These are phyloP conservation scores for Sepiola atlantica DNA, from an alignment of 2,888 invertebrate species.

Conservation along the genomic window DNA sequence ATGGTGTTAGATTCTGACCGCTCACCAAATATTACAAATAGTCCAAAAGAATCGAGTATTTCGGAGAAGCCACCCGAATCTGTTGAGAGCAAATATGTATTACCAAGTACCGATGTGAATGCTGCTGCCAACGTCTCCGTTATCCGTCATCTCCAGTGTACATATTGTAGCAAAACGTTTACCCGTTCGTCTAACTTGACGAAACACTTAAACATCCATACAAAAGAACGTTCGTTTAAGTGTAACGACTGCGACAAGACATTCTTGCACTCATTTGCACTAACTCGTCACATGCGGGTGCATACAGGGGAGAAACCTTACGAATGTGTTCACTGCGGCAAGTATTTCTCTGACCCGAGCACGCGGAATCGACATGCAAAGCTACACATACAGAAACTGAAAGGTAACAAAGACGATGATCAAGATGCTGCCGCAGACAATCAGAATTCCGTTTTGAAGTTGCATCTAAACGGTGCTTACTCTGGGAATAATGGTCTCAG, in stretches of 20 bases:
- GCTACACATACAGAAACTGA: not conserved
- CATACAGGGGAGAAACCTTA: slow-evolving; percentile 35
- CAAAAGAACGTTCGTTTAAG: slow-evolving; percentile 24
- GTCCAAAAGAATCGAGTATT: not conserved
- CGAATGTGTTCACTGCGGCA: not conserved
- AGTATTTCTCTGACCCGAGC: not conserved
- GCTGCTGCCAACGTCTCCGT: not conserved
- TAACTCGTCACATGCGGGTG: not conserved
- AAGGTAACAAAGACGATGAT: not conserved
- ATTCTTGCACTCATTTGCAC: slow-evolving; percentile 24
- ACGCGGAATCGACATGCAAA: slow-evolving; percentile 39
- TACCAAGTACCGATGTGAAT: not conserved
- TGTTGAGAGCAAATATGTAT: not conserved
- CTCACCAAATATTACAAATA: not conserved
- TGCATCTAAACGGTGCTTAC: not conserved
- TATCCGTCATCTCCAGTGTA: not conserved
- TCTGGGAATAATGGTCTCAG: not conserved
- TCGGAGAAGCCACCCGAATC: not conserved
- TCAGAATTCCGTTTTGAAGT: not conserved
- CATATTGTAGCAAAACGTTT: not conserved
- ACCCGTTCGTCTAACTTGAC: slow-evolving; percentile 33
- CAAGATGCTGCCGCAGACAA: not conserved
- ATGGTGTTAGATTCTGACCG: not conserved
- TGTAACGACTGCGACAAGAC: slow-evolving; percentile 32
- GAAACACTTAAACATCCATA: slow-evolving; percentile 10